A percentile compares a stretch with the other conserved stretches of the same genome.
Evolutionary conservation across 2,797 vertebrate genomes (phyloP).

Genomic region (Sternarchorhynchus goeldii): DNA sequence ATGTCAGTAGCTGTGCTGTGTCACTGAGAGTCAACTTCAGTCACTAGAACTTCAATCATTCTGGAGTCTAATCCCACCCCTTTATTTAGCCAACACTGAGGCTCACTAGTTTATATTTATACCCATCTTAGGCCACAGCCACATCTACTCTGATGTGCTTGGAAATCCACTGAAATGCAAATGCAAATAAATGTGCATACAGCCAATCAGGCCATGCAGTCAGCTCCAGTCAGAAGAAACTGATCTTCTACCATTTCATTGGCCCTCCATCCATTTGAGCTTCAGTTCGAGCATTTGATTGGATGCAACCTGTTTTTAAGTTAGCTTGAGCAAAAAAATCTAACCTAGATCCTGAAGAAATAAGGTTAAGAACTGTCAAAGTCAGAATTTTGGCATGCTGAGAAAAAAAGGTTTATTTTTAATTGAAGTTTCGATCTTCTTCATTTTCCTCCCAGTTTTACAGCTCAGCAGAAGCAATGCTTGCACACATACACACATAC

Average conservation of each 20-base stretch:
- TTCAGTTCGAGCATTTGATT: not conserved
- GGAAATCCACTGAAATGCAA: not conserved
- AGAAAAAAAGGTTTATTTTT: too few species aligned
- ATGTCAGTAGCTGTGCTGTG: not conserved
- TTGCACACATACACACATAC: not conserved
- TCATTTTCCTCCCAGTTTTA: not conserved
- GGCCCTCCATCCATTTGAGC: not conserved
- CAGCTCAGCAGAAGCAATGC: too few species aligned
- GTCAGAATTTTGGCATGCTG: too few species aligned
- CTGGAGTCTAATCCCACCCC: too few species aligned
- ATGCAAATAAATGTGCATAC: too few species aligned
- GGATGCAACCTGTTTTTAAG: not conserved
- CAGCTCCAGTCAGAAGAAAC: not conserved
- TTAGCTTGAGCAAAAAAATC: not conserved
- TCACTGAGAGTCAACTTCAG: not conserved
- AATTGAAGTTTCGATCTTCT: not conserved
- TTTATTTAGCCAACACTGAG: not conserved
- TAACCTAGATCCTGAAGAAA: not conserved
- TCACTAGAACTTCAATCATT: slow-evolving; percentile 12
- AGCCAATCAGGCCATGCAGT: too few species aligned
- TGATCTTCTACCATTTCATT: not conserved
- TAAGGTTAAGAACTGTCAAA: too few species aligned
- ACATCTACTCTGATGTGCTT: not conserved
- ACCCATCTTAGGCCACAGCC: not conserved
- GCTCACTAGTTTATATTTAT: slow-evolving; percentile 8